Percentiles rank a stretch among this genome's conserved stretches.
Evolutionary conservation across 35 echinoderm and acorn worm species (phyloP).

Genomic region (Lytechinus pictus): DNA sequence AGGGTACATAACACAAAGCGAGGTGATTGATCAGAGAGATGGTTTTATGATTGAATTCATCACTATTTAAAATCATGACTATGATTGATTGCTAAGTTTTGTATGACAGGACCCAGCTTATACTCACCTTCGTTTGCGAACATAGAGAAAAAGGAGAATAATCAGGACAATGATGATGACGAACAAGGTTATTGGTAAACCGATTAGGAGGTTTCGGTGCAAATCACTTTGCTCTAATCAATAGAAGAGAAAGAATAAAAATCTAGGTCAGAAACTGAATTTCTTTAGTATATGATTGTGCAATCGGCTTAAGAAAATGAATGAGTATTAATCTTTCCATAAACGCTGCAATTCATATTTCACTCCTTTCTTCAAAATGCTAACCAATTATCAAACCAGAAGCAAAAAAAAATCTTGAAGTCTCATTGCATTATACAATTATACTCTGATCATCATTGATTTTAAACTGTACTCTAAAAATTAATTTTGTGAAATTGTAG

Average conservation of each 20-base stretch:
- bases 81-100: too few species aligned
- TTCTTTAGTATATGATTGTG: not conserved
- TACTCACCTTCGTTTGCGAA: not conserved
- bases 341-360: not conserved
- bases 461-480: too few species aligned
- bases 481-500: too few species aligned
- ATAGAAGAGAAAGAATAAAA: not conserved
- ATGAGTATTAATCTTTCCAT: not conserved
- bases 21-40: too few species aligned
- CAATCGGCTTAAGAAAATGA: not conserved
- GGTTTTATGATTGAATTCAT: too few species aligned
- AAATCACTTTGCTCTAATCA: not conserved
- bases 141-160: not conserved
- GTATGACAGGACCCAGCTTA: not conserved
- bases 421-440: too few species aligned
- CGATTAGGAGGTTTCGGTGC: not conserved
- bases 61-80: too few species aligned
- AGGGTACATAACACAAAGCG: too few species aligned
- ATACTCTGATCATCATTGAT: too few species aligned
- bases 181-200: constrained; percentile 3
- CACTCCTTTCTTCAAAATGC: not conserved
- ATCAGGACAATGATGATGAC: not conserved
- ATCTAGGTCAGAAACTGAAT: not conserved
- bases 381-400: too few species aligned
- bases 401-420: too few species aligned